A percentile compares a stretch with the other conserved stretches of the same genome.
These are phyloP conservation scores for Eutrigla gurnardus DNA, from an alignment of 2,797 vertebrate genomes.

Conservation along the genomic window DNA sequence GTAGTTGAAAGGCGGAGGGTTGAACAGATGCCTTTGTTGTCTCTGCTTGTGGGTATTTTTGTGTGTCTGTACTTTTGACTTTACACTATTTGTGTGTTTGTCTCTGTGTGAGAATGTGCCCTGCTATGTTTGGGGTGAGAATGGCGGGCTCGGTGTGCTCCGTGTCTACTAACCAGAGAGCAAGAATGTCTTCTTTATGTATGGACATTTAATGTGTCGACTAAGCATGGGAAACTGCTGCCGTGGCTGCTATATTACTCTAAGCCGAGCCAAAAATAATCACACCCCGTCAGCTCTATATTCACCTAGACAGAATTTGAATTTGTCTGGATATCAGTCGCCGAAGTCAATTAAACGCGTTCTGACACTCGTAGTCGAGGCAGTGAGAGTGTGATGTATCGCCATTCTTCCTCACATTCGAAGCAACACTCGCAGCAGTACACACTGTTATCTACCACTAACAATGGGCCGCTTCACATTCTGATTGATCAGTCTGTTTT, in stretches of 20 bases:
- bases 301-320: conserved; percentile 30
- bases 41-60: conserved; percentile 59
- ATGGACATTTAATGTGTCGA: conserved; percentile 33
- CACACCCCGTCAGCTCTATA: conserved; percentile 1
- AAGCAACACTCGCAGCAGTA: neutral
- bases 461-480: conserved; percentile 9
- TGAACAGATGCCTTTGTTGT: conserved; percentile 63
- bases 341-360: conserved; percentile 21
- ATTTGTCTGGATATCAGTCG: conserved; percentile 34
- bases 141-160: neutral
- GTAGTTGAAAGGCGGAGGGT: conserved; percentile 39
- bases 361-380: neutral
- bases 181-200: conserved; percentile 39
- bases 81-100: conserved; percentile 27
- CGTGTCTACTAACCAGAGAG: neutral
- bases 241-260: conserved; percentile 22
- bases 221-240: conserved; percentile 28
- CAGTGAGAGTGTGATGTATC: conserved; percentile 6
- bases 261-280: conserved; percentile 43
- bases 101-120: conserved; percentile 16
- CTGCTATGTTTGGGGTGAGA: conserved; percentile 3
- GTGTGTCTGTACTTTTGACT: conserved; percentile 52
- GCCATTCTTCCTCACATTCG: conserved; percentile 2
- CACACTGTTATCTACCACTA: conserved; percentile 33
- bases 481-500: conserved; percentile 28